Base-by-base conservation (phyloP, 2,113 vertebrate genomes). In the Glaucomys volans region DNA sequence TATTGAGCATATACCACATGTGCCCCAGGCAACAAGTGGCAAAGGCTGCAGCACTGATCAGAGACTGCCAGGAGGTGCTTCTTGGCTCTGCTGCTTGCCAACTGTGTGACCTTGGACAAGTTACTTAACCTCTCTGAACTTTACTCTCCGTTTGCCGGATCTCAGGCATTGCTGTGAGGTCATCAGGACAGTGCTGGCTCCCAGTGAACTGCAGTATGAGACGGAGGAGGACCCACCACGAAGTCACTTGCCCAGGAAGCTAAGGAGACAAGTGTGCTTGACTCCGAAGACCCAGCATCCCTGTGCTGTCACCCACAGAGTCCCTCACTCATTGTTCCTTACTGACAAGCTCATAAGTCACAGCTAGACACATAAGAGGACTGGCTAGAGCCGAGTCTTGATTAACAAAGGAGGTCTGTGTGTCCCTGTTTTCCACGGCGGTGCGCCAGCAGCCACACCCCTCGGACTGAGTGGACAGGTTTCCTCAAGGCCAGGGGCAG, bases 1-100 rank as follows among this genome's bases (percentile, higher is more conserved):
- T 30, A 32, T 0, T 0, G n/a, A 66, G 75, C 74, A 17, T 1
- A 0, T 5, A 57, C 8, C 30, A 0, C 2, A 17, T 2, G 0
- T 52, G 8, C 40, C 79, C 24, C 71, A 28, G 81, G 54, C 8
- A 18, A 5, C 44, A 6, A 30, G 59, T 2, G 6, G 5, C n/a
- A 4, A 28, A 2, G 35, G 35, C 24, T 4, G n/a, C 0, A 0
- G 30, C 35, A 6, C 1, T 17, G 22, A 18, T 44, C 16, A 13
- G 76, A 76, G 16, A 24, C 57, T 0, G 30, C 52, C 42, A 44
- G 50, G 30, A 9, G 6, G 2, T 3, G 79, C 32, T 64, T 93
- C 69, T 74, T 22, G 32, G 20, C 59, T 32, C 57, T 26, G 72
- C 66, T 4, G 0, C 28, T 59, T 1, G 26, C 47, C 12, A 8